These are phyloP conservation scores for Chymomyza amoena DNA, from an alignment of 2,888 invertebrate genomes.

Conservation along the genomic window DNA sequence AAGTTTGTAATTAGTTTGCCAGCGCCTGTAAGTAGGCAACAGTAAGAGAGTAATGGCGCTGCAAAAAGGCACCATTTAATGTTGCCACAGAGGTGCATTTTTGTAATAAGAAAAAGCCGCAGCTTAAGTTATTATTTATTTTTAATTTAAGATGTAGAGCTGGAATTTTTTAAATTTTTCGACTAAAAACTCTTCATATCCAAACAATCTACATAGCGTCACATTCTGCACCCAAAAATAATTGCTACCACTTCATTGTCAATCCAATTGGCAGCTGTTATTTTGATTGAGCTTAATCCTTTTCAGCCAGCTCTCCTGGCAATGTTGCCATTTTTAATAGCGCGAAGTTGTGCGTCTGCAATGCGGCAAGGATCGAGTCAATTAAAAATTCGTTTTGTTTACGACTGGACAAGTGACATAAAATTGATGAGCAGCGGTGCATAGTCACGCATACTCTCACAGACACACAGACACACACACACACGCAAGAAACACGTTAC, in stretches of 20 bases:
- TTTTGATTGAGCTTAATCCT: not conserved
- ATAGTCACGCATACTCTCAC: not conserved
- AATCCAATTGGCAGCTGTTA: not conserved
- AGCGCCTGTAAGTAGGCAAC: slow-evolving; percentile 53
- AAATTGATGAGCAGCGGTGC: not conserved
- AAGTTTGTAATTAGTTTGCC: slow-evolving; percentile 66
- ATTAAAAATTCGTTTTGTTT: slow-evolving; percentile 1
- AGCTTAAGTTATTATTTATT: too few species aligned
- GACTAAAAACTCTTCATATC: too few species aligned
- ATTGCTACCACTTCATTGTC: not conserved
- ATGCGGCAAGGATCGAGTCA: not conserved
- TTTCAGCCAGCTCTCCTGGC: not conserved
- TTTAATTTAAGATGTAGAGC: too few species aligned
- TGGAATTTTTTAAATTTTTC: too few species aligned
- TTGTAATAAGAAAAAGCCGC: too few species aligned
- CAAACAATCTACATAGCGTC: not conserved
- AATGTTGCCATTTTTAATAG: not conserved
- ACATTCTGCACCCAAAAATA: not conserved
- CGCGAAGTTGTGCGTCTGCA: not conserved
- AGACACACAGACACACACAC: too few species aligned
- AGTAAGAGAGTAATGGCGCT: not conserved
- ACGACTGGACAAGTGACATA: not conserved
- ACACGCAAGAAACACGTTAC: not conserved
- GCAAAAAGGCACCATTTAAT: too few species aligned
- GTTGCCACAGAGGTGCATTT: too few species aligned